A percentile compares a stretch with the other conserved stretches of the same genome.
phyloP scores from a whole-genome alignment of 2,797 vertebrate species.

The Okamejei kenojei region DNA sequence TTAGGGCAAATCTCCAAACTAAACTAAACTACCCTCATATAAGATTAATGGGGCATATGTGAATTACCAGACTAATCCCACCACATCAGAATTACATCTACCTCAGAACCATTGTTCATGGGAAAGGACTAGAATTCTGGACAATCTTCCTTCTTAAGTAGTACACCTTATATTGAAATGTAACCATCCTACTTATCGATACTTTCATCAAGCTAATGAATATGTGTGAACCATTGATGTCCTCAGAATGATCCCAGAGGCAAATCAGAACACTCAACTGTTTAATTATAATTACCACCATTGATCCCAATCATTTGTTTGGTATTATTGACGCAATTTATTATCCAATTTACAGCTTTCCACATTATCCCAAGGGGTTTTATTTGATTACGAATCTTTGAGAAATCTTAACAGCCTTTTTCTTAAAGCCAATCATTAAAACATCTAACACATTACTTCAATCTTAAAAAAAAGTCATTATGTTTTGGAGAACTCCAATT shows the following conservation, averaged over 20 bases:
- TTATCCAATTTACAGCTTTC: conserved; percentile 20
- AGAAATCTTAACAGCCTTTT: neutral
- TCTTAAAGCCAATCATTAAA: neutral
- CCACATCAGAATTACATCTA: neutral
- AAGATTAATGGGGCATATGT: neutral
- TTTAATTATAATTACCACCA: conserved; percentile 21
- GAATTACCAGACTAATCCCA: neutral
- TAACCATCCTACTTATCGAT: neutral
- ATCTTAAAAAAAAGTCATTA: neutral
- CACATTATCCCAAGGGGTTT: conserved; percentile 13
- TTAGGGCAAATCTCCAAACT: neutral
- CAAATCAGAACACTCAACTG: neutral
- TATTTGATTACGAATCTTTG: neutral
- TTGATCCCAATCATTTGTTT: conserved; percentile 22
- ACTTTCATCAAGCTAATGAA: neutral
- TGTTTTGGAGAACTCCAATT: neutral
- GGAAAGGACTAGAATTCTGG: neutral
- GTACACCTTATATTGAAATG: neutral
- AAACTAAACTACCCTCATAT: neutral
- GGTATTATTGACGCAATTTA: neutral
- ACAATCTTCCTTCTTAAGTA: neutral
- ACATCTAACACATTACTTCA: conserved; percentile 11
- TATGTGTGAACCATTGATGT: neutral
- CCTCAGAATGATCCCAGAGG: neutral
- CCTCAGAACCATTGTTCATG: neutral